Evolutionary conservation across 1,140 invertebrate species (phyloP).

Genomic region (Semibalanus balanoides): DNA sequence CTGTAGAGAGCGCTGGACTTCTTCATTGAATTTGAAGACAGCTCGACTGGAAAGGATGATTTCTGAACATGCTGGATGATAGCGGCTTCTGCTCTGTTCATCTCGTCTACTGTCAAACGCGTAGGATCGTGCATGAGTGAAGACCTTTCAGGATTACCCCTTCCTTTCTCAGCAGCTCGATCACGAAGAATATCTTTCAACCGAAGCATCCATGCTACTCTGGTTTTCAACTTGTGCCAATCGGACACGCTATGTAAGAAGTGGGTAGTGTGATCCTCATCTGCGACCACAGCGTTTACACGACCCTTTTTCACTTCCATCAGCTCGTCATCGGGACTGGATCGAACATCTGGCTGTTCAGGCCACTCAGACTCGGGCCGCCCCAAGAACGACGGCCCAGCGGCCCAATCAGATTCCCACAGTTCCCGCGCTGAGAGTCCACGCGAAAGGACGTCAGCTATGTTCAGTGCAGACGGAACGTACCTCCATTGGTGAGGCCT

Average conservation of each 20-base stretch:
- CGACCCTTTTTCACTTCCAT: slow-evolving; percentile 5
- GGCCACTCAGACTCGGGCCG: neutral
- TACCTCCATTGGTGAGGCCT: slow-evolving; percentile 14
- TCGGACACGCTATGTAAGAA: neutral
- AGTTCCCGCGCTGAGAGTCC: slow-evolving; percentile 3
- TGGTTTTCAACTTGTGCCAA: neutral
- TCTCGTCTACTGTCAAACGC: slow-evolving; percentile 7
- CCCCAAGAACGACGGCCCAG: slow-evolving; percentile 2
- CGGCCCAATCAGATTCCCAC: neutral
- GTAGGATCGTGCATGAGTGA: neutral
- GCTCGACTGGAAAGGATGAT: no score
- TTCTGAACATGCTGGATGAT: no score
- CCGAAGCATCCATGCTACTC: slow-evolving; percentile 8
- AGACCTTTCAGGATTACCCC: no score
- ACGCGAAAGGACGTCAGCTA: slow-evolving; percentile 11
- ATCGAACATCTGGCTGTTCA: neutral
- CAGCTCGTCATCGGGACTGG: neutral
- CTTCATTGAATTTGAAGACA: neutral
- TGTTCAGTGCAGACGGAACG: slow-evolving; percentile 10
- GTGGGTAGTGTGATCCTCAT: neutral
- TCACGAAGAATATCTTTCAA: neutral
- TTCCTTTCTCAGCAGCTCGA: no score
- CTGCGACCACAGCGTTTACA: neutral
- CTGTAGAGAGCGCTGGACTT: neutral
- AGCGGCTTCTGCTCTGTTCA: slow-evolving; percentile 4